phyloP scores from a whole-genome alignment of 2,797 vertebrate species.

The Rhynchotus rufescens region DNA sequence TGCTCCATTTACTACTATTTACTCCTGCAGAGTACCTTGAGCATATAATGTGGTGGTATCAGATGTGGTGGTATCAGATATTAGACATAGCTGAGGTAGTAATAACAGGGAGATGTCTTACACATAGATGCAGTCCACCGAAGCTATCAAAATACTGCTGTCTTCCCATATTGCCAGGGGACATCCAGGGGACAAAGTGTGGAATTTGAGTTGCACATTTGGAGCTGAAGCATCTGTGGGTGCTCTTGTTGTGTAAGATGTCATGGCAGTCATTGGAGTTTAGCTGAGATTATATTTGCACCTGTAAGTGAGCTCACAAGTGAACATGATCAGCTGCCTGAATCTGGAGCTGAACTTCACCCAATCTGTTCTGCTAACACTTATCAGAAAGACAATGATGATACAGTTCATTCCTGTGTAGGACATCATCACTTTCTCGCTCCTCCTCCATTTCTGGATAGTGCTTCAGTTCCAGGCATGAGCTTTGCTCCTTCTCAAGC shows the following conservation, averaged over 20 bases:
- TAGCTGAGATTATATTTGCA: neutral
- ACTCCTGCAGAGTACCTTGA: neutral
- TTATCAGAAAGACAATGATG: neutral
- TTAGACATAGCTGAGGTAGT: neutral
- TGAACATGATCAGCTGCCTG: neutral
- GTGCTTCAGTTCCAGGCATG: neutral
- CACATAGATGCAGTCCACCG: neutral
- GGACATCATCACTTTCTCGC: neutral
- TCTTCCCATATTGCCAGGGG: fast-evolving
- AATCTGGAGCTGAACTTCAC: neutral
- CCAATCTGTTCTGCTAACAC: neutral
- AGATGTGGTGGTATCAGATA: no score
- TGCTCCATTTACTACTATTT: neutral
- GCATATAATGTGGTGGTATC: no score
- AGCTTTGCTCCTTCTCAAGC: neutral
- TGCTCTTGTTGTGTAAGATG: neutral
- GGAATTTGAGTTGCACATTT: neutral
- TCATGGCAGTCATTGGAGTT: neutral
- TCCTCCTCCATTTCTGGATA: neutral
- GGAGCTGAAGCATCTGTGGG: neutral
- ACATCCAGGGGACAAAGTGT: neutral
- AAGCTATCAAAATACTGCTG: neutral
- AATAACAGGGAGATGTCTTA: neutral
- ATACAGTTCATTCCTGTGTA: neutral
- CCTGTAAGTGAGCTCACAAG: neutral